These are phyloP conservation scores for Drosophila nr. medialis DNA, from an alignment of 2,888 invertebrate species.

Conservation along the genomic window DNA sequence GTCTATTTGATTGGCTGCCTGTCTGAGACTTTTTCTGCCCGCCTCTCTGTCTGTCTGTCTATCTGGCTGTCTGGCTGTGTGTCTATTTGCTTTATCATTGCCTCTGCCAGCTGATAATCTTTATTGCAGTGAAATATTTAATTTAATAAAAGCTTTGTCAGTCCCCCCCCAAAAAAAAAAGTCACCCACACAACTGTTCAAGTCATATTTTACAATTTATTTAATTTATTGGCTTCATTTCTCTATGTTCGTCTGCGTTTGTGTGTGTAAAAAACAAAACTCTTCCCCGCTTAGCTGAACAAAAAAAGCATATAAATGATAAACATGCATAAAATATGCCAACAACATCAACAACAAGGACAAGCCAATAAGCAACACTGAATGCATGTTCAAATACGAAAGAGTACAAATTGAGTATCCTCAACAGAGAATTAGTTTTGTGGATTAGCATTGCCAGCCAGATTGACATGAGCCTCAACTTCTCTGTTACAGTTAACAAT, in stretches of 20 bases:
- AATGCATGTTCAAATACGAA: constrained; percentile 27
- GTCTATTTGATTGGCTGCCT: constrained; percentile 63
- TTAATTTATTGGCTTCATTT: constrained; percentile 68
- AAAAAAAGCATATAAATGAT: constrained; percentile 77
- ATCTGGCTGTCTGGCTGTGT: constrained; percentile 22
- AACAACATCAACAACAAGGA: constrained; percentile 68
- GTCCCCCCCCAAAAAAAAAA: neutral
- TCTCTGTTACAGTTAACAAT: neutral
- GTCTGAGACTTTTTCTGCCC: constrained; percentile 1
- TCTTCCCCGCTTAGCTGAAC: constrained; percentile 47
- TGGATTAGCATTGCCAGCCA: neutral
- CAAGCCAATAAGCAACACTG: constrained; percentile 67
- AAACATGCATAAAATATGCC: constrained; percentile 76
- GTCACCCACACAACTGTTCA: constrained; percentile 26
- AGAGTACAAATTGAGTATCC: constrained; percentile 21
- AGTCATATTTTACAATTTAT: constrained; percentile 77
- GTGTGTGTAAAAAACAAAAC: constrained; percentile 36
- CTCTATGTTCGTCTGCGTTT: constrained; percentile 12
- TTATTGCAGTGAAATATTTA: constrained; percentile 78
- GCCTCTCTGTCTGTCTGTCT: neutral
- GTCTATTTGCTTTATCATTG: constrained; percentile 68
- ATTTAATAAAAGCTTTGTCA: constrained; percentile 73
- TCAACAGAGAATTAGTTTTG: constrained; percentile 1
- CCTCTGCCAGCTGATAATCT: constrained; percentile 77
- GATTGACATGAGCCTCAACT: neutral